Evolutionary conservation across 2,113 vertebrate species (phyloP).

Genomic region (Oceanites oceanicus): DNA sequence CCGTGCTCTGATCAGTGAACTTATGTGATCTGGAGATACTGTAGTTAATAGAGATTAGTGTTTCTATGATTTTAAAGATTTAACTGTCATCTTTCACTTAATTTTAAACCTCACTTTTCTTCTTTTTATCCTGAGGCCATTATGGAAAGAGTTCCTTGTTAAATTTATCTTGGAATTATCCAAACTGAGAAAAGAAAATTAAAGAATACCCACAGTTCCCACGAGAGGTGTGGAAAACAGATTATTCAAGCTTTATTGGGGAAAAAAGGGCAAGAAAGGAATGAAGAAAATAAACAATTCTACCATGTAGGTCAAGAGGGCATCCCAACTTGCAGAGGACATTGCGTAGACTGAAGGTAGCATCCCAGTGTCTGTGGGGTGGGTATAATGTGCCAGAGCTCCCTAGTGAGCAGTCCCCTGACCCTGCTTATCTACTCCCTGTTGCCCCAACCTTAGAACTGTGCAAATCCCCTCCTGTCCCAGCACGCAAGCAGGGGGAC

Average conservation of each 20-base stretch:
- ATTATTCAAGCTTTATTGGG: not conserved
- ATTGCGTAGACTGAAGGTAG: not conserved
- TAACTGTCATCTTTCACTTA: conserved; percentile 52
- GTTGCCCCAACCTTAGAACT: not conserved
- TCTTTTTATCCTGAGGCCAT: conserved; percentile 34
- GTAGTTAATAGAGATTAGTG: conserved; percentile 15
- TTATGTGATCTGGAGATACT: not conserved
- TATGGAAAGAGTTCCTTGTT: not conserved
- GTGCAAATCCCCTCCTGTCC: not conserved
- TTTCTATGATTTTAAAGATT: conserved; percentile 32
- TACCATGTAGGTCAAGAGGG: not conserved
- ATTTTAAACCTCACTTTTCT: conserved; percentile 18
- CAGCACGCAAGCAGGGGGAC: accelerated
- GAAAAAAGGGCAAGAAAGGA: not conserved
- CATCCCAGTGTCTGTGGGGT: not conserved
- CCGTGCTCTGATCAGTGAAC: not conserved
- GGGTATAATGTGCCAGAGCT: not conserved
- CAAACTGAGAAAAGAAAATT: conserved; percentile 25
- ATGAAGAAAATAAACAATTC: not conserved
- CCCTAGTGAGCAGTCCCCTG: not conserved
- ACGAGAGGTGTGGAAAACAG: not conserved
- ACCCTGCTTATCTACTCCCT: not conserved
- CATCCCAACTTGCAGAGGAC: not conserved
- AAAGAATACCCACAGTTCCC: not conserved
- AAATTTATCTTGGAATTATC: conserved; percentile 39